Conservation (phyloP, 2,797 vertebrate species). For the Buphagus erythrorhynchus region DNA sequence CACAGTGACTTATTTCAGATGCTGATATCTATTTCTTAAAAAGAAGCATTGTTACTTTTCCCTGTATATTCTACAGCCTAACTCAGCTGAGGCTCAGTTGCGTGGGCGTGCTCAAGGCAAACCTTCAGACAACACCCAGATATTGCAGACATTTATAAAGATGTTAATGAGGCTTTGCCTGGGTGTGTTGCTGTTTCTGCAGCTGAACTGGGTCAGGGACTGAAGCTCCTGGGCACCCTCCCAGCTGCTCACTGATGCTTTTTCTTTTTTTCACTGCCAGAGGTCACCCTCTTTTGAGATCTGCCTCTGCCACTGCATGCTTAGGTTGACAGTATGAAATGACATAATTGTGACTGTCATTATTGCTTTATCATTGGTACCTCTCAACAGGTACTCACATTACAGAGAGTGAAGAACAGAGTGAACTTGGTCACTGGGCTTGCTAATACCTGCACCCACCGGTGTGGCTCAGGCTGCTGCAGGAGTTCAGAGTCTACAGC, state of each 20-base stretch:
- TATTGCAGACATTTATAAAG: background rate
- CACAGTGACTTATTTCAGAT: conserved; percentile 30
- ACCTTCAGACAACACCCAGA: conserved; percentile 5
- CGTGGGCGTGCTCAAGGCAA: background rate
- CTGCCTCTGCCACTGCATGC: background rate
- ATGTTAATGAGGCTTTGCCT: background rate
- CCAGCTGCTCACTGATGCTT: background rate
- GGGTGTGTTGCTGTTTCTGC: conserved; percentile 1
- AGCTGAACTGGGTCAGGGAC: background rate
- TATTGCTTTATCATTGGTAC: background rate
- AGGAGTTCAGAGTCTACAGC: background rate
- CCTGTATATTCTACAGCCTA: background rate
- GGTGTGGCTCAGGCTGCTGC: background rate
- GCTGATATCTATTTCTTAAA: background rate
- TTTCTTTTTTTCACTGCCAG: background rate
- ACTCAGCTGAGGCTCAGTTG: background rate
- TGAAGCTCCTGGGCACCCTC: background rate
- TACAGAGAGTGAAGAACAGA: background rate
- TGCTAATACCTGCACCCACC: background rate
- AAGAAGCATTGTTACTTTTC: conserved; percentile 4
- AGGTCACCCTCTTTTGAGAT: background rate
- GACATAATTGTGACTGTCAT: background rate
- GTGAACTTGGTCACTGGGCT: background rate
- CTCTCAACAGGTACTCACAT: background rate
- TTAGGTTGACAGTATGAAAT: background rate